phyloP scores from a whole-genome alignment of 2,797 vertebrate genomes.

The Artibeus lituratus region DNA sequence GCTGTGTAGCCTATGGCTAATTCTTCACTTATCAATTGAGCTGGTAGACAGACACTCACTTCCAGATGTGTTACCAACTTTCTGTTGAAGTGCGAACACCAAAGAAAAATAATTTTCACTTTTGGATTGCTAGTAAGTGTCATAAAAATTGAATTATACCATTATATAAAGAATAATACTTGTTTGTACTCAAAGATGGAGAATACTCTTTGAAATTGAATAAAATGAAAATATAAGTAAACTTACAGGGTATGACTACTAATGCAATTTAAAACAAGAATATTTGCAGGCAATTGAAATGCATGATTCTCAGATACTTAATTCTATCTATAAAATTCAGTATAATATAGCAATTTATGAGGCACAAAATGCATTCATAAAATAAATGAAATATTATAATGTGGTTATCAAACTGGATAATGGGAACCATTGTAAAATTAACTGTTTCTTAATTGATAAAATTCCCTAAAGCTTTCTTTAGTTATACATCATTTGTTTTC shows the following conservation, averaged over 20 bases:
- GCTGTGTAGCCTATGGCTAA: neutral
- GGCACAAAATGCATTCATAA: neutral
- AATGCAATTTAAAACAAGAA: constrained; percentile 7
- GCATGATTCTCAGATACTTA: constrained; percentile 1
- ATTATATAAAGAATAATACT: neutral
- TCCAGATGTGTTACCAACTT: neutral
- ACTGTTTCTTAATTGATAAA: neutral
- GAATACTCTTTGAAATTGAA: constrained; percentile 42
- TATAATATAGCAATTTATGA: neutral
- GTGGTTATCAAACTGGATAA: neutral
- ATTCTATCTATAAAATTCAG: neutral
- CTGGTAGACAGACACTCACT: neutral
- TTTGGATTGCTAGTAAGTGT: neutral
- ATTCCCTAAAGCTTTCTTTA: neutral
- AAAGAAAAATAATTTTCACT: constrained; percentile 11
- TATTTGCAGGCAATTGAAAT: neutral
- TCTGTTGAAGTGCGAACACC: neutral
- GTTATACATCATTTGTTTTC: neutral
- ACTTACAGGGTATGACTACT: neutral
- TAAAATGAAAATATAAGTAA: constrained; percentile 42
- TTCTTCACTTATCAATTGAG: neutral
- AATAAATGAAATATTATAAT: neutral
- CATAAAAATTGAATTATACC: neutral
- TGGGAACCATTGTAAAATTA: constrained; percentile 13
- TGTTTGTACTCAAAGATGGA: neutral